Conservation (phyloP, 2,113 vertebrate genomes). For the Bettongia penicillata region DNA sequence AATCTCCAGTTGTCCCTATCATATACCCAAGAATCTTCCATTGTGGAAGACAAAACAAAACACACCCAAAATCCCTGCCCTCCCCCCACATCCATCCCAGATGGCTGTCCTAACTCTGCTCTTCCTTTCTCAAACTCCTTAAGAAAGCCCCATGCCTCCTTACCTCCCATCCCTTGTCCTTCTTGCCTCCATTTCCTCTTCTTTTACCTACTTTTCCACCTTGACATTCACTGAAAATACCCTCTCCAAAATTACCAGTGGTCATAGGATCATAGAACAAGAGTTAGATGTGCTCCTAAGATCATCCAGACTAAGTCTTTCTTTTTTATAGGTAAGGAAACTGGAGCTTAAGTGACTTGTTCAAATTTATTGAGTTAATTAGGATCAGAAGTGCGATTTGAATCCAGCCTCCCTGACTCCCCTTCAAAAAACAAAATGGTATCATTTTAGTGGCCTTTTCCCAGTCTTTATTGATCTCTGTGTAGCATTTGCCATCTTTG, state of each 20-base stretch:
- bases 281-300: neutral
- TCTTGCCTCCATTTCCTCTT: neutral
- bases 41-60: neutral
- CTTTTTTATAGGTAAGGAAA: neutral
- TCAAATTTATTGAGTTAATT: neutral
- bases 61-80: no score
- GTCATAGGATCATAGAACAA: neutral
- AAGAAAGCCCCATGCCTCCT: neutral
- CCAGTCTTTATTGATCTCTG: neutral
- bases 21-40: neutral
- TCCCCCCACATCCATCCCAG: neutral
- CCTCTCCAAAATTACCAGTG: neutral
- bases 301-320: neutral
- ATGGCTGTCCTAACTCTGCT: neutral
- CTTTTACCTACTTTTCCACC: neutral
- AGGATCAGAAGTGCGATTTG: neutral
- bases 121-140: neutral
- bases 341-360: neutral
- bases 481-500: neutral
- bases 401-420: no score
- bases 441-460: neutral
- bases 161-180: neutral
- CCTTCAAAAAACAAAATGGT: neutral
- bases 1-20: neutral
- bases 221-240: neutral